phyloP scores from a whole-genome alignment of 2,888 invertebrate genomes.

The Melitaea athalia region DNA sequence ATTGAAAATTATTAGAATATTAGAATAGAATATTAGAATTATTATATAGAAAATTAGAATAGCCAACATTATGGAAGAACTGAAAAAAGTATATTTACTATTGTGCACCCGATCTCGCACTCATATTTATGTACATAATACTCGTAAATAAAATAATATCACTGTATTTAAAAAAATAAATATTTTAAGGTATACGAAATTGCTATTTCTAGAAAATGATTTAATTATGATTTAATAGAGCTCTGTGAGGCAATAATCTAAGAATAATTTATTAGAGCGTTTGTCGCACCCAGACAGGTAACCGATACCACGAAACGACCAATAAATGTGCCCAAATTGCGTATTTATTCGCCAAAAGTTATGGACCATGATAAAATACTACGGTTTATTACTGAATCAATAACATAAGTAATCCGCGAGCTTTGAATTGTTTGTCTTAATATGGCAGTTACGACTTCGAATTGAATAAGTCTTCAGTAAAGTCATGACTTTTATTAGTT shows the following conservation, averaged over 20 bases:
- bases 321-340: constrained; percentile 64
- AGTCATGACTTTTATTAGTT: background rate
- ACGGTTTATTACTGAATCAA: constrained; percentile 66
- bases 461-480: background rate
- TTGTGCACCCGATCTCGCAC: too few species aligned
- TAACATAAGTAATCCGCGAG: constrained; percentile 48
- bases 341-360: constrained; percentile 68
- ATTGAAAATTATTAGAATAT: too few species aligned
- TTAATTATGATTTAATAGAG: background rate
- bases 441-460: constrained; percentile 29
- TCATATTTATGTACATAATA: too few species aligned
- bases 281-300: constrained; percentile 33
- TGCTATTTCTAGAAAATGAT: too few species aligned
- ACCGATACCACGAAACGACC: constrained; percentile 44
- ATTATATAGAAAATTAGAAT: too few species aligned
- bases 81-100: too few species aligned
- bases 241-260: constrained; percentile 11
- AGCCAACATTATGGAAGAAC: too few species aligned
- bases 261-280: constrained; percentile 26
- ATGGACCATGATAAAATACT: constrained; percentile 66
- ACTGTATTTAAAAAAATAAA: too few species aligned
- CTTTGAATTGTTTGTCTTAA: constrained; percentile 38
- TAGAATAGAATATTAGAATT: too few species aligned
- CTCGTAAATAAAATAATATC: too few species aligned
- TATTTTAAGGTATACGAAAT: too few species aligned